Percentiles rank a stretch among this genome's conserved stretches.
Conservation (phyloP, 2,797 vertebrate species). For the Gymnocypris eckloni region DNA sequence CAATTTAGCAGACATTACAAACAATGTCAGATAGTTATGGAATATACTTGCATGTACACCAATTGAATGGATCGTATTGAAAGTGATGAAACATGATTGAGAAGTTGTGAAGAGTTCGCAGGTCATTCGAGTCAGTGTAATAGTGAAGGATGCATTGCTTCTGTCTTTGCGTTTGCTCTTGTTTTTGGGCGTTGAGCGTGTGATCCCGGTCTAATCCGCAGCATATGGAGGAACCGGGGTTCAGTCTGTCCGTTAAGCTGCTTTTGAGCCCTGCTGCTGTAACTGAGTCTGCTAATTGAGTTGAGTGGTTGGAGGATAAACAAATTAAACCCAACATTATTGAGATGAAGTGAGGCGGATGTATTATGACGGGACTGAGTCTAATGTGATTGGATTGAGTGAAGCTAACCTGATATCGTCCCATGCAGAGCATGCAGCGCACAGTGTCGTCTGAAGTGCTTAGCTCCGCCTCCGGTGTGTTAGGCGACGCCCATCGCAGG, state of each 20-base stretch:
- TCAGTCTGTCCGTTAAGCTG: conserved; percentile 30
- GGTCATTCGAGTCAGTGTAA: not conserved
- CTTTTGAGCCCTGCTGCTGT: not conserved
- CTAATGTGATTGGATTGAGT: not conserved
- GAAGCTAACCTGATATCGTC: conserved; percentile 28
- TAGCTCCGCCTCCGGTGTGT: conserved; percentile 60
- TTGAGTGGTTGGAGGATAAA: conserved; percentile 3
- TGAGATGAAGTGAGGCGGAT: not conserved
- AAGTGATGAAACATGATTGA: too few species aligned
- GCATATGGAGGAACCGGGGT: conserved; percentile 20
- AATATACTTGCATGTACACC: too few species aligned
- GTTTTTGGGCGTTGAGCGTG: not conserved
- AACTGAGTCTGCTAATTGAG: conserved; percentile 41
- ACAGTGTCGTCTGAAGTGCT: conserved; percentile 75
- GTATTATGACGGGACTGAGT: not conserved
- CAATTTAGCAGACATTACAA: too few species aligned
- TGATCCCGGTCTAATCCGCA: conserved; percentile 21
- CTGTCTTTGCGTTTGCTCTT: not conserved
- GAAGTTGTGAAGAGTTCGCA: not conserved
- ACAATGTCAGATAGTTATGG: too few species aligned
- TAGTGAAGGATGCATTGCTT: not conserved
- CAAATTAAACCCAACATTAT: not conserved
- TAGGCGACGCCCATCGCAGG: conserved; percentile 47
- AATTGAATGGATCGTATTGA: too few species aligned
- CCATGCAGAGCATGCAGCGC: conserved; percentile 73